phyloP scores from a whole-genome alignment of 37 sponge, comb jelly and placozoan genomes.

The Eunapius fragilis region DNA sequence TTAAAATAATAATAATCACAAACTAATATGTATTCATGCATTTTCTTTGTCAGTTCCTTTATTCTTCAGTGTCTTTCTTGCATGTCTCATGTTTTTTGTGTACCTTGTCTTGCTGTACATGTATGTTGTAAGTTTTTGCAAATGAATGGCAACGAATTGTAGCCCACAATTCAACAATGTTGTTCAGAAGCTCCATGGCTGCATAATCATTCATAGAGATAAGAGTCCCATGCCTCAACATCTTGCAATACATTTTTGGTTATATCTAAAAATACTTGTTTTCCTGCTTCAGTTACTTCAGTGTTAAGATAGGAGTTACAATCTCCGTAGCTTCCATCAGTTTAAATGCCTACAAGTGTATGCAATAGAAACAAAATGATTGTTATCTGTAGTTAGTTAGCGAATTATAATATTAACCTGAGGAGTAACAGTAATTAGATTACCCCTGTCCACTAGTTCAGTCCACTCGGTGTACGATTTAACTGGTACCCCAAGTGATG shows the following conservation, averaged over 20 bases:
- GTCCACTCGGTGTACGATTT: neutral
- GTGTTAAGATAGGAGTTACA: neutral
- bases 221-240: neutral
- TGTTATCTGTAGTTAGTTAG: neutral
- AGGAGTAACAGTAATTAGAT: neutral
- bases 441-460: neutral
- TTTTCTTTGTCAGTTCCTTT: neutral
- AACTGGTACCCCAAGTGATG: neutral
- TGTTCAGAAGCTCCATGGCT: constrained; percentile 19
- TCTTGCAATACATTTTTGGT: neutral
- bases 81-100: constrained; percentile 18
- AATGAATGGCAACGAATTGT: constrained; percentile 25
- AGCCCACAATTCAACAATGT: constrained; percentile 26
- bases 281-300: neutral
- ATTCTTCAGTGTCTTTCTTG: constrained; percentile 20
- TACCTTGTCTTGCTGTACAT: neutral
- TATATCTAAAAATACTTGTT: neutral
- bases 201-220: neutral
- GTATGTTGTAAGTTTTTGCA: constrained; percentile 8
- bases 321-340: neutral
- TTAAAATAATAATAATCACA: neutral
- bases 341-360: neutral
- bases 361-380: neutral
- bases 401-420: neutral
- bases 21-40: neutral